Evolutionary conservation across 2,113 vertebrate species (phyloP).

Genomic region (Panthera uncia): DNA sequence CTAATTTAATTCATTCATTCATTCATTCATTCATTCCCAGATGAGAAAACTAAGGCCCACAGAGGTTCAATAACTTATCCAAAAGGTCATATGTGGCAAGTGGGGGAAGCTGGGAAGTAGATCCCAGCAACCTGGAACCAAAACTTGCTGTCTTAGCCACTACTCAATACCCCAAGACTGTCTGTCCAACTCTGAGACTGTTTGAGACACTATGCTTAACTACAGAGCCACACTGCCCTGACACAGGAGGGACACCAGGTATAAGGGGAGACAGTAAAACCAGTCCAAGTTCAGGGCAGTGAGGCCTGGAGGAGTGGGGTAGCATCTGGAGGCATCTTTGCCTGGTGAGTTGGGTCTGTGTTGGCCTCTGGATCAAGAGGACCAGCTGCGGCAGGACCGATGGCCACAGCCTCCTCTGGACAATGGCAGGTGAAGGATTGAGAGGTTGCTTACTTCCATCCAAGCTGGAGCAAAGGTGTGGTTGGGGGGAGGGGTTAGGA

Average conservation of each 20-base stretch:
- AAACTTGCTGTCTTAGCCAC: background rate
- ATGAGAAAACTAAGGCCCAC: background rate
- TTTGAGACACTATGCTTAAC: background rate
- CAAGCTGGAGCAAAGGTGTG: rapidly evolving
- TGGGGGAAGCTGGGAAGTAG: background rate
- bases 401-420: rapidly evolving
- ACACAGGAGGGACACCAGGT: background rate
- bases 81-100: background rate
- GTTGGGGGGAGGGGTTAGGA: background rate
- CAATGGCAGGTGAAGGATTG: background rate
- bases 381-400: background rate
- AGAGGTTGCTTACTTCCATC: background rate
- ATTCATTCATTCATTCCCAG: background rate
- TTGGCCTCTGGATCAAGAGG: background rate
- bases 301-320: background rate
- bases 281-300: background rate
- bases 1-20: background rate
- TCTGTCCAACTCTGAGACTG: background rate
- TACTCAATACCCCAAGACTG: background rate
- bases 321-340: background rate
- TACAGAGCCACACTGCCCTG: background rate
- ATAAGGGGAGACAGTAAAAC: background rate
- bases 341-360: background rate
- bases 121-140: background rate
- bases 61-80: background rate